Evolutionary conservation across 2,797 vertebrate species (phyloP), one percentile per base, ranked within the genome.

Genomic region (Lycodopsis pacificus): DNA sequence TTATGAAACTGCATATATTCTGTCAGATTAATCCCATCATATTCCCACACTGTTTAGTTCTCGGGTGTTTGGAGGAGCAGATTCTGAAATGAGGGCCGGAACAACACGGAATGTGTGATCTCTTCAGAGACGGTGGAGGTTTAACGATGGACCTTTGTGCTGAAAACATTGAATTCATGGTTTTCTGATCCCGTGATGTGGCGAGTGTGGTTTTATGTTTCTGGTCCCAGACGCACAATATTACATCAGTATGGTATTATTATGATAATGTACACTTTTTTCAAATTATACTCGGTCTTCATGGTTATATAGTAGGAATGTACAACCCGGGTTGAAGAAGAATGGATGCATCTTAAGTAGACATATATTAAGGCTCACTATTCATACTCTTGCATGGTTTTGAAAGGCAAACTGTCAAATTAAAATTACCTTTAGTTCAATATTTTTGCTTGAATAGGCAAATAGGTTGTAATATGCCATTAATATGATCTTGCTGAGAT

Each of bases 1-100:
- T 95, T 95, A 95, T 95, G 95, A 95, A 96, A 95, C 90, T 94
- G 94, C 94, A 96, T 96, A 96, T 94, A 94, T 96, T 96, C 93
- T 95, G 90, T 95, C 93, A 94, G 91, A 96, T 95, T 95, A 94
- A 91, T 92, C 65, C 82, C 85, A 93, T 93, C 90, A 91, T 89
- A 92, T 88, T 93, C 91, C 91, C 94, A 94, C 82, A 88, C 95
- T 87, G 74, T 87, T 85, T 76, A 78, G 71, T 81, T 84, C 64
- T 68, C 20, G 27, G 57, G 40, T 68, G 73, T 85, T 32, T 88
- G 75, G 65, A 89, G 77, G 67, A 78, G 53, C 69, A 75, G 77
- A 85, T 89, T 89, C 44, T 53, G 88, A 79, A 80, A 20, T 22
- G 25, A 76, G 11, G 53, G 49, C 62, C 49, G 65, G 84, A 85